Evolutionary conservation across 2,113 vertebrate species (phyloP).

Genomic region (Gnathonemus longibarbis): DNA sequence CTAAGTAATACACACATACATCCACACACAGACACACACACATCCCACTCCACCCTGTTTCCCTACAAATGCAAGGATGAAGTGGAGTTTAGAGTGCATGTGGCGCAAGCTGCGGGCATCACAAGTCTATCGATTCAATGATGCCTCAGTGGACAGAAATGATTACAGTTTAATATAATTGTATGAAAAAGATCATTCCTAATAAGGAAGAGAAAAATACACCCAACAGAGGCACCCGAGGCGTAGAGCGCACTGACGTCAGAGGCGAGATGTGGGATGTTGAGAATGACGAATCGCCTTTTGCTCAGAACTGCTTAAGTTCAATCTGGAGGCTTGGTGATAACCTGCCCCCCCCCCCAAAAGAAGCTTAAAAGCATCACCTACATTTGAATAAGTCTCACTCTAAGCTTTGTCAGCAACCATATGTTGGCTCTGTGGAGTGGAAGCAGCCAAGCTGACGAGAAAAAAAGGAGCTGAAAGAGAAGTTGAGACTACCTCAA

Average conservation of each 20-base stretch:
- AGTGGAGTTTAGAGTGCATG: neutral
- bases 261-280: neutral
- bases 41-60: neutral
- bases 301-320: neutral
- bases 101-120: neutral
- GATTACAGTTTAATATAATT: neutral
- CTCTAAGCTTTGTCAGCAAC: neutral
- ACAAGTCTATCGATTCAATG: neutral
- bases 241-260: neutral
- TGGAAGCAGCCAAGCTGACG: neutral
- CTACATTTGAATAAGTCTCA: neutral
- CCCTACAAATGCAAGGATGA: neutral
- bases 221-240: neutral
- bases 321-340: conserved; percentile 4
- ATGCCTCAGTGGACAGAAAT: neutral
- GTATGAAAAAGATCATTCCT: neutral
- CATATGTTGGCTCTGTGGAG: neutral
- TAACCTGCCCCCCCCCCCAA: neutral
- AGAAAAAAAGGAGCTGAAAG: neutral
- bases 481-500: neutral
- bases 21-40: neutral
- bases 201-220: neutral
- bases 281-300: neutral
- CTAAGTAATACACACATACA: neutral
- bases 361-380: neutral